Percentiles rank a stretch among this genome's conserved stretches.
phyloP scores from a whole-genome alignment of 2,888 invertebrate species.

The Pachymerium ferrugineum region DNA sequence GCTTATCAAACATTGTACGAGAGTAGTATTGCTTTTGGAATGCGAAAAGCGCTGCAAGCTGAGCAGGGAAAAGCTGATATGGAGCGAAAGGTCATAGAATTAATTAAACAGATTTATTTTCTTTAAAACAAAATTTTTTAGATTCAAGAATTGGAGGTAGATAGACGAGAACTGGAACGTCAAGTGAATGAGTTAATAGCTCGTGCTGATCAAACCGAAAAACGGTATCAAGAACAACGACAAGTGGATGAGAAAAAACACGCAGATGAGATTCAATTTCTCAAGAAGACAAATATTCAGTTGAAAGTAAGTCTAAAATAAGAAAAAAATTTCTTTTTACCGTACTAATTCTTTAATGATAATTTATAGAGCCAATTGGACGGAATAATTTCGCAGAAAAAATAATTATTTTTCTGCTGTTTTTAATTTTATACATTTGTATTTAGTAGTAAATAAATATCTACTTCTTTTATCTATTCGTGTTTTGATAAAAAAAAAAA shows the following conservation, averaged over 20 bases:
- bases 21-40: conserved; percentile 94
- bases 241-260: conserved; percentile 88
- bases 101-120: not conserved
- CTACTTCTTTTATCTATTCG: not conserved
- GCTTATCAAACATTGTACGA: conserved; percentile 95
- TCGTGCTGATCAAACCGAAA: conserved; percentile 49
- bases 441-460: not conserved
- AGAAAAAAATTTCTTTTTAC: not conserved
- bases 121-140: conserved; percentile 42
- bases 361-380: conserved; percentile 74
- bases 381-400: conserved; percentile 90
- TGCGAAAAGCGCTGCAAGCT: conserved; percentile 92
- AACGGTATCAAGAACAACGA: conserved; percentile 61
- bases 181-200: conserved; percentile 51
- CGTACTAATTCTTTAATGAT: not conserved
- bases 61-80: conserved; percentile 83
- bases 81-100: conserved; percentile 52
- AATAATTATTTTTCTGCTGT: conserved; percentile 53
- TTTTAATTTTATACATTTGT: not conserved
- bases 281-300: conserved; percentile 90
- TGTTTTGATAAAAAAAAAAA: not conserved
- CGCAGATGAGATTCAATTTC: conserved; percentile 81
- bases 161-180: conserved; percentile 61
- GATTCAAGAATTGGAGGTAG: conserved; percentile 63
- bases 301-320: conserved; percentile 66